Evolutionary conservation across 2,113 vertebrate genomes (phyloP).

Genomic region (Chrysemys picta): DNA sequence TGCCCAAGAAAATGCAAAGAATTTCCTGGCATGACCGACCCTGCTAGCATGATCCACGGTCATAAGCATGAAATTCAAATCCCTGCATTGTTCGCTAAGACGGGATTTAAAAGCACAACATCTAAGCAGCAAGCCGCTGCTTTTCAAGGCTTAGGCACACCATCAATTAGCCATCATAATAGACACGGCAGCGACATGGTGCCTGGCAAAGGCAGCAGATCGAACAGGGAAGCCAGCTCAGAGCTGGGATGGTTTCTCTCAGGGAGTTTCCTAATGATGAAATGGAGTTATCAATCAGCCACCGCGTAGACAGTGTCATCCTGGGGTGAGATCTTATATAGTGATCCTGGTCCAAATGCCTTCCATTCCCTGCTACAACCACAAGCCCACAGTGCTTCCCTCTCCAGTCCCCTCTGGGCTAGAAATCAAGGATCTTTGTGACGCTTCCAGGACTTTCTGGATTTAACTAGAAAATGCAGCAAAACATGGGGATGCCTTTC

Average conservation of each 20-base stretch:
- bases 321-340: not conserved
- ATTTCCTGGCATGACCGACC: conserved; percentile 54
- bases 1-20: conserved; percentile 53
- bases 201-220: conserved; percentile 11
- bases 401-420: not conserved
- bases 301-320: no score
- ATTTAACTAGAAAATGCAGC: not conserved
- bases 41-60: not conserved
- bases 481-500: not conserved
- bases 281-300: not conserved
- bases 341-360: not conserved
- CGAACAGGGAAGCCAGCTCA: not conserved
- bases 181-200: not conserved
- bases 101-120: not conserved
- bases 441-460: not conserved
- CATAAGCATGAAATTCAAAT: not conserved
- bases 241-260: not conserved
- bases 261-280: not conserved
- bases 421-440: not conserved
- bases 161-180: not conserved
- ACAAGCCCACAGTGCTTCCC: not conserved
- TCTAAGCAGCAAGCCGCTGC: not conserved
- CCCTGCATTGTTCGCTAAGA: not conserved
- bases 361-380: not conserved
- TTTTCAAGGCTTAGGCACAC: not conserved